A percentile compares a stretch with the other conserved stretches of the same genome.
Conservation (phyloP, 2,888 invertebrate genomes). For the Anoncus sp. region DNA sequence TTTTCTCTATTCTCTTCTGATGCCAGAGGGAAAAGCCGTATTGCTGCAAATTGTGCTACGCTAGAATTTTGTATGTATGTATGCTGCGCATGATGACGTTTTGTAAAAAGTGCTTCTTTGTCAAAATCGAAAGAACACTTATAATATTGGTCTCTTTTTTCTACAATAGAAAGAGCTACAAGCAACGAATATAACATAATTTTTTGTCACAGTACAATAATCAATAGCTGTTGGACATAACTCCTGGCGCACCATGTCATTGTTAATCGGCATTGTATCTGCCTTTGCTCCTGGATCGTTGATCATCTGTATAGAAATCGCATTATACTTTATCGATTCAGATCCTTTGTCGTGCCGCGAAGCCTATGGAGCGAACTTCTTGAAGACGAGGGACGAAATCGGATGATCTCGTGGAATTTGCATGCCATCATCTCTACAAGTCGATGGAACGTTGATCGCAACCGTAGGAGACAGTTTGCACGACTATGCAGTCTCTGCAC, state of each 20-base stretch:
- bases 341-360: slow-evolving; percentile 61
- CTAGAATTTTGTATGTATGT: background rate
- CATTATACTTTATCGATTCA: slow-evolving; percentile 66
- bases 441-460: slow-evolving; percentile 32
- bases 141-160: background rate
- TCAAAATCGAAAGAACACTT: background rate
- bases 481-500: slow-evolving; percentile 8
- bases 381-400: slow-evolving; percentile 12
- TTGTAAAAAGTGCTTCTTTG: background rate
- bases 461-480: slow-evolving; percentile 15
- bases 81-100: background rate
- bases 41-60: background rate
- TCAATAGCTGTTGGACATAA: slow-evolving; percentile 18
- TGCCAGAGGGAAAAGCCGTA: background rate
- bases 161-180: slow-evolving; percentile 2
- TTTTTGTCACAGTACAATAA: slow-evolving; percentile 30
- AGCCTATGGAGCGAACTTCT: slow-evolving; percentile 11
- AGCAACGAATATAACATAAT: slow-evolving; percentile 3
- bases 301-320: slow-evolving; percentile 65
- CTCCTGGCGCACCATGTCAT: background rate
- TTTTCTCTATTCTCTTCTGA: slow-evolving; percentile 1
- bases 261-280: slow-evolving; percentile 25
- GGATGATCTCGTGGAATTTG: slow-evolving; percentile 64
- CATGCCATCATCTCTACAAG: slow-evolving; percentile 65
- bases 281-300: slow-evolving; percentile 23